These are phyloP conservation scores for Mimumesa dahlbomi DNA, from an alignment of 2,888 invertebrate species.

Conservation along the genomic window DNA sequence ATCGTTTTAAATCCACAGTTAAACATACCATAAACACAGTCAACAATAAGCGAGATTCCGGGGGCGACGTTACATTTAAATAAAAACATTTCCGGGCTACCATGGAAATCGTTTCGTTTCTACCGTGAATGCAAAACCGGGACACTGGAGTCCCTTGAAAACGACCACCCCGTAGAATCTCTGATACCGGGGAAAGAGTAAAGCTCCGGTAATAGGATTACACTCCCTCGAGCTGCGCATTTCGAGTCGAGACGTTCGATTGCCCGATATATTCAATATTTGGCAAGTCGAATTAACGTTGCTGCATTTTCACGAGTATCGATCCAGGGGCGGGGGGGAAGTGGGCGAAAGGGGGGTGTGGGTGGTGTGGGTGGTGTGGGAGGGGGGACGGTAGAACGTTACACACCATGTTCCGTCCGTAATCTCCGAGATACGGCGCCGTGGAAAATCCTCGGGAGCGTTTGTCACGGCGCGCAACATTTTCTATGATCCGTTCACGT, in stretches of 20 bases:
- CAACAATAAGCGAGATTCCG: too few species aligned
- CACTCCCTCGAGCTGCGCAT: constrained; percentile 31
- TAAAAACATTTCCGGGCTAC: too few species aligned
- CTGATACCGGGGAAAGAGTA: too few species aligned
- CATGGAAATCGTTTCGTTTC: too few species aligned
- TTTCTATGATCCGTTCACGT: constrained; percentile 29
- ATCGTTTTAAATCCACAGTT: too few species aligned
- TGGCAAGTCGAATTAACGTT: constrained; percentile 40
- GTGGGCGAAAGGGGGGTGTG: too few species aligned
- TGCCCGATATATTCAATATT: constrained; percentile 36
- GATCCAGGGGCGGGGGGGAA: constrained; percentile 18
- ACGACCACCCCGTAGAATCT: neutral
- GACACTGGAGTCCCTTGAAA: too few species aligned
- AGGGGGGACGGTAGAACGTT: neutral
- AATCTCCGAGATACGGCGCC: constrained; percentile 9
- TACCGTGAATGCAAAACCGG: too few species aligned
- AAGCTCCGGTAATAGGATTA: constrained; percentile 42
- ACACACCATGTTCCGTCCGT: neutral
- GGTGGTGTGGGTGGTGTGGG: too few species aligned
- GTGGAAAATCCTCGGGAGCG: constrained; percentile 20
- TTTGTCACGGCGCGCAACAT: constrained; percentile 31
- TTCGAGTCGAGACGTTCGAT: constrained; percentile 34
- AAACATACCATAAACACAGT: too few species aligned
- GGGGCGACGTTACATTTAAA: too few species aligned
- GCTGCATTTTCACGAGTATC: constrained; percentile 17